Evolutionary conservation across 2,888 invertebrate genomes (phyloP), one percentile per base, ranked within the genome.

Genomic region (Drosophila maculinotata): DNA sequence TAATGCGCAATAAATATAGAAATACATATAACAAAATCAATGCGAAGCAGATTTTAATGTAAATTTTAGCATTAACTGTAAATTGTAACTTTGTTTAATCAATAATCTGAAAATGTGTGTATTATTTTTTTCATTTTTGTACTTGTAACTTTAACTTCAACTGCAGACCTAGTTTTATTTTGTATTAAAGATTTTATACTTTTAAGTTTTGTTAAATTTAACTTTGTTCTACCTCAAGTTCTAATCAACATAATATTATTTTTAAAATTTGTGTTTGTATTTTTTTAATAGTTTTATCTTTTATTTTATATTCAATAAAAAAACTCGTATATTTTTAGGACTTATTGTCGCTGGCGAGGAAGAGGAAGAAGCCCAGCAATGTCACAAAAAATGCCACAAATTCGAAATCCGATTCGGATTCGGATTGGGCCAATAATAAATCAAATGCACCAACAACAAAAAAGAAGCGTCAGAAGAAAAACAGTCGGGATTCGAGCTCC

Each of bases 311-410:
- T n/a, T n/a, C n/a, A n/a, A n/a, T n/a, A n/a, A n/a, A 36, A 56
- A 69, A 69, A 63, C 68, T 57, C 26, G 68, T 68, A 69, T 35
- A 36, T 64, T 30, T 42, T 49, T 64, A 97, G 97, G 96, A 96
- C 92, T 94, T 97, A 75, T 89, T 97, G 48, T 95, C 96, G 44
- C 92, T 97, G 67, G 95, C 97, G 0, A 97, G 97, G 90, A 96
- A 92, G 95, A 95, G 91, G 94, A 95, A 92, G 94, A 94, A 90
- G 92, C 92, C 5, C 20, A 76, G 71, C 28, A 76, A 63, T 69
- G 78, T 92, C 92, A 48, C 93, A 93, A 4, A 93, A 92, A n/a
- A n/a, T n/a, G 4, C 92, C 87, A 5, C 91, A 75, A 10, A 84
- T 8, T 82, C 76, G 79, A 87, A 86, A 36, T 80, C 73, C 3